Percentiles rank a stretch among this genome's conserved stretches.
These are phyloP conservation scores for Oscheius sp. DNA, from an alignment of 2,888 invertebrate genomes.

Conservation along the genomic window DNA sequence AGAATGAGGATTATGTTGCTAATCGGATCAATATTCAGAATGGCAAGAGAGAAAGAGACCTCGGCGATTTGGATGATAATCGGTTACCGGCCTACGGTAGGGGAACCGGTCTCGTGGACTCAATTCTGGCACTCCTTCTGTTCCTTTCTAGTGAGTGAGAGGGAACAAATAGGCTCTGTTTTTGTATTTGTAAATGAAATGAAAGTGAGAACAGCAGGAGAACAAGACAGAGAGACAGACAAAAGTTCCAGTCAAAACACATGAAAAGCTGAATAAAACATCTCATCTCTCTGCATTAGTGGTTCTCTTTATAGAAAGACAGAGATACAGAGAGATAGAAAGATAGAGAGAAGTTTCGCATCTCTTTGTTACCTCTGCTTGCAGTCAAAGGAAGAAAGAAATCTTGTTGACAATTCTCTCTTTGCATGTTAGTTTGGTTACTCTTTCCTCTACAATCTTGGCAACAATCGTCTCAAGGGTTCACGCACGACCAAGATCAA, in stretches of 20 bases:
- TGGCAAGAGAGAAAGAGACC: conserved; percentile 1
- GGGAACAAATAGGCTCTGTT: background rate
- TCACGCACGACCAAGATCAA: background rate
- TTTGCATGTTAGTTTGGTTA: background rate
- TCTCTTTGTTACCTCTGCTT: background rate
- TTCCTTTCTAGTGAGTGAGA: background rate
- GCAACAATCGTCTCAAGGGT: background rate
- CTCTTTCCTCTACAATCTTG: background rate
- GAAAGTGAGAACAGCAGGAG: background rate
- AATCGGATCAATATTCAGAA: conserved; percentile 19
- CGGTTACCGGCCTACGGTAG: conserved; percentile 11
- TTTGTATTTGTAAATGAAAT: background rate
- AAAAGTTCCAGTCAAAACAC: too few species aligned
- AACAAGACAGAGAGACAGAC: background rate
- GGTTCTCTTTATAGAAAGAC: too few species aligned
- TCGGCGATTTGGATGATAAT: conserved; percentile 7
- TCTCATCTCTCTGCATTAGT: too few species aligned
- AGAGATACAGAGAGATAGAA: too few species aligned
- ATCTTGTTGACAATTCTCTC: background rate
- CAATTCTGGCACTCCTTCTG: background rate
- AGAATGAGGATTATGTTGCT: background rate
- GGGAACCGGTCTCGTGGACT: background rate
- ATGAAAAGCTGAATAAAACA: too few species aligned
- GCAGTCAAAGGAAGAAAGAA: background rate
- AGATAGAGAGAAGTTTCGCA: too few species aligned